These are phyloP conservation scores for Chaetodon trifascialis DNA, from an alignment of 2,113 vertebrate genomes.

Conservation along the genomic window DNA sequence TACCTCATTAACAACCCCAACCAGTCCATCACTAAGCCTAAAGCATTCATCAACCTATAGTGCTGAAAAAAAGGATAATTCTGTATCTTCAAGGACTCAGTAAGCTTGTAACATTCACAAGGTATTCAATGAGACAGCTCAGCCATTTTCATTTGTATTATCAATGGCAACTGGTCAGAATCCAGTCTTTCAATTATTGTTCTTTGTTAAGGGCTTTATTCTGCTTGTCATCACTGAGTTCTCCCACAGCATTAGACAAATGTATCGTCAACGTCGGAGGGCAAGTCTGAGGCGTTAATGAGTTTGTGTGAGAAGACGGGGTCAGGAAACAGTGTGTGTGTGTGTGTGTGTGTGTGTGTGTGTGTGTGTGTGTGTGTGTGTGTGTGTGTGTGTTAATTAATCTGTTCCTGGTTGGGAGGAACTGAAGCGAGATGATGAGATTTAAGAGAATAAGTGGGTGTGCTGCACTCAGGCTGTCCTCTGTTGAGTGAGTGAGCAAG, in stretches of 20 bases:
- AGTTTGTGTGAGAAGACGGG: slow-evolving; percentile 85
- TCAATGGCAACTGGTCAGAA: slow-evolving; percentile 78
- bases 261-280: slow-evolving; percentile 82
- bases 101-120: slow-evolving; percentile 54
- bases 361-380: no score
- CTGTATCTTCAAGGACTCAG: slow-evolving; percentile 36
- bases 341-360: no score
- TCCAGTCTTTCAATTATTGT: slow-evolving; percentile 84
- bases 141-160: slow-evolving; percentile 78
- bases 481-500: slow-evolving; percentile 80
- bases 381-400: slow-evolving; percentile 85
- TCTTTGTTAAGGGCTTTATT: slow-evolving; percentile 83
- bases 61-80: slow-evolving; percentile 52
- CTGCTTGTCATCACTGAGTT: slow-evolving; percentile 80
- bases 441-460: slow-evolving; percentile 86
- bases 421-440: slow-evolving; percentile 86
- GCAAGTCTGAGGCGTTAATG: slow-evolving; percentile 83
- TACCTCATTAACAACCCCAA: slow-evolving; percentile 82
- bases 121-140: slow-evolving; percentile 72
- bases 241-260: slow-evolving; percentile 78
- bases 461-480: slow-evolving; percentile 83
- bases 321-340: slow-evolving; percentile 85
- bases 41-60: slow-evolving; percentile 72
- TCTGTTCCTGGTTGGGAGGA: slow-evolving; percentile 84
- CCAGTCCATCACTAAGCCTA: slow-evolving; percentile 68